Conservation (phyloP, 2,113 vertebrate species). For the Lampris incognitus region DNA sequence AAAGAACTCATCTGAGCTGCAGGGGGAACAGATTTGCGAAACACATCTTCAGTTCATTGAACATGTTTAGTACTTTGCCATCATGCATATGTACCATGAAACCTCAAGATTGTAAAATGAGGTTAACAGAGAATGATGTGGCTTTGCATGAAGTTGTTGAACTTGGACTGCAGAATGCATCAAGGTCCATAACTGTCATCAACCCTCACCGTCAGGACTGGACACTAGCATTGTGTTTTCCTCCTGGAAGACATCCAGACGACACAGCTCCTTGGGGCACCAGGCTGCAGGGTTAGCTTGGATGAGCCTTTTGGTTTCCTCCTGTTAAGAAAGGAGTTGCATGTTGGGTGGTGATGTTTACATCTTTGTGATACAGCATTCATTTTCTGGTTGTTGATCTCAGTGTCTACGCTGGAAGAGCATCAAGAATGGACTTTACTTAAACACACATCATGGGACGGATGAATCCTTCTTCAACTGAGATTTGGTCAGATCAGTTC, state of each 20-base stretch:
- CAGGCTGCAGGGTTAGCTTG: neutral
- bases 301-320: slow-evolving; percentile 28
- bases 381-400: neutral
- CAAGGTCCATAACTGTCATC: neutral
- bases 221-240: neutral
- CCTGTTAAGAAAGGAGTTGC: slow-evolving; percentile 39
- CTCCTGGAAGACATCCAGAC: slow-evolving; percentile 59
- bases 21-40: slow-evolving; percentile 1
- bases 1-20: slow-evolving; percentile 33
- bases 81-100: neutral
- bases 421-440: too few relatives aligned
- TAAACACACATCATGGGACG: too few relatives aligned
- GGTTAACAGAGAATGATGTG: too few relatives aligned
- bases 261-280: slow-evolving; percentile 43
- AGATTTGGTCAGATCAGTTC: too few relatives aligned
- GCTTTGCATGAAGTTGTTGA: too few relatives aligned
- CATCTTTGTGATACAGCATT: neutral
- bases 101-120: neutral
- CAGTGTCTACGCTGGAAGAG: neutral
- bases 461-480: too few relatives aligned
- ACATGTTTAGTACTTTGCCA: neutral
- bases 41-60: neutral
- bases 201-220: slow-evolving; percentile 50
- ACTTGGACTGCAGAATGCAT: neutral
- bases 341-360: neutral